A percentile compares a stretch with the other conserved stretches of the same genome.
Conservation (phyloP, 2,113 vertebrate genomes). For the Epinephelus cyanopodus region DNA sequence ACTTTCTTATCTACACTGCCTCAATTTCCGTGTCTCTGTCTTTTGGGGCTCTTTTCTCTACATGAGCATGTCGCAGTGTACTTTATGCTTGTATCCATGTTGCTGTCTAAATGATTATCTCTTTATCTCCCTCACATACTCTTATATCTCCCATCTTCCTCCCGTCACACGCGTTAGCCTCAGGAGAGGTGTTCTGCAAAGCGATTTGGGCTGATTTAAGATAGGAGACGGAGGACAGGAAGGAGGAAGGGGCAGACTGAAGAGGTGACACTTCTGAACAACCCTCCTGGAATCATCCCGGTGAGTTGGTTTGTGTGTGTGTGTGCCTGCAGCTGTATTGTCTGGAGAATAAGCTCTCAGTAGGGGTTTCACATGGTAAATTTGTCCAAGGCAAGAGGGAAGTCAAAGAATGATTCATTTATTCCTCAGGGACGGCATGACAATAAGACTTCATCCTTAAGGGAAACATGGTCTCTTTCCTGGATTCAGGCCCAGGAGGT, state of each 20-base stretch:
- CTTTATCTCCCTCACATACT: neutral
- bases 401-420: constrained; percentile 5
- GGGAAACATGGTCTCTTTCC: neutral
- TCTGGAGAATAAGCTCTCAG: constrained; percentile 8
- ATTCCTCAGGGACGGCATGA: neutral
- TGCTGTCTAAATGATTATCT: constrained; percentile 6
- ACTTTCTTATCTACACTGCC: too few species aligned
- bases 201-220: constrained; percentile 20
- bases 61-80: neutral
- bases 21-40: too few species aligned
- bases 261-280: constrained; percentile 9
- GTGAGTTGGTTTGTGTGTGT: neutral
- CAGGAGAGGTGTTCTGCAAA: constrained; percentile 11
- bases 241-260: neutral
- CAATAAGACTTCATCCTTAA: neutral
- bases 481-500: neutral
- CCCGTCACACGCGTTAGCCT: constrained; percentile 11
- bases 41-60: neutral
- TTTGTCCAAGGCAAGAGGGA: neutral
- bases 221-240: constrained; percentile 17
- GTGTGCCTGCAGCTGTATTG: neutral
- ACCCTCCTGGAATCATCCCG: neutral
- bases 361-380: neutral
- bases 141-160: neutral
- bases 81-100: neutral